A percentile compares a stretch with the other conserved stretches of the same genome.
Evolutionary conservation across 2,888 invertebrate species (phyloP).

Genomic region (Saturnia pavonia): DNA sequence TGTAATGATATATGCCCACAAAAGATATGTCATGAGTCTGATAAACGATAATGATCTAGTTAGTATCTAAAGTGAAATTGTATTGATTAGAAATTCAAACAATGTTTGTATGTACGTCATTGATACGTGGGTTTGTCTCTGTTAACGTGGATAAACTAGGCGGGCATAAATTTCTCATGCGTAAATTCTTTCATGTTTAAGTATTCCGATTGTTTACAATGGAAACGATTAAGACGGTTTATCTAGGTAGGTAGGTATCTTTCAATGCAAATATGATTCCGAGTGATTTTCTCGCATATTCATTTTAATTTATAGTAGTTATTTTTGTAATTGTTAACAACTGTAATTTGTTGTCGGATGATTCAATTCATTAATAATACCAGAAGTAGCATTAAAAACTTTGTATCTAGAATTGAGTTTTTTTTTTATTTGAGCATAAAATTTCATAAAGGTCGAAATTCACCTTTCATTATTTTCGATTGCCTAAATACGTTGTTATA

Average conservation of each 20-base stretch:
- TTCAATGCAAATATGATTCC: too few relatives aligned
- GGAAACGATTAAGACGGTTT: too few relatives aligned
- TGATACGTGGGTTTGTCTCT: not conserved
- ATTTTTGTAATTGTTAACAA: too few relatives aligned
- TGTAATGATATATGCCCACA: too few relatives aligned
- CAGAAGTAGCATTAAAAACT: too few relatives aligned
- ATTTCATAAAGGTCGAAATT: not conserved
- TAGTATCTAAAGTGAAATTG: slow-evolving; percentile 13
- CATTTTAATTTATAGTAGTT: too few relatives aligned
- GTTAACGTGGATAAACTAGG: not conserved
- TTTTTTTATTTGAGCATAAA: not conserved
- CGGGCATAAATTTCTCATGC: not conserved
- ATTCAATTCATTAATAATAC: too few relatives aligned
- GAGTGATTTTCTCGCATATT: too few relatives aligned
- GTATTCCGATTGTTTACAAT: not conserved
- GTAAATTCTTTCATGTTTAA: too few relatives aligned
- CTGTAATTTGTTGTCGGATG: too few relatives aligned
- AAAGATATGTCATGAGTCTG: not conserved
- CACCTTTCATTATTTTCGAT: not conserved
- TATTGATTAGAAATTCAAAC: slow-evolving; percentile 1
- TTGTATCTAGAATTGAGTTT: not conserved
- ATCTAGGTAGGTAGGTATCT: too few relatives aligned
- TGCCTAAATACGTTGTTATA: not conserved
- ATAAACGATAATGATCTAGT: not conserved
- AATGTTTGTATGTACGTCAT: not conserved